Conservation (phyloP, 2,113 vertebrate genomes). For the Pachypanchax playfairii region DNA sequence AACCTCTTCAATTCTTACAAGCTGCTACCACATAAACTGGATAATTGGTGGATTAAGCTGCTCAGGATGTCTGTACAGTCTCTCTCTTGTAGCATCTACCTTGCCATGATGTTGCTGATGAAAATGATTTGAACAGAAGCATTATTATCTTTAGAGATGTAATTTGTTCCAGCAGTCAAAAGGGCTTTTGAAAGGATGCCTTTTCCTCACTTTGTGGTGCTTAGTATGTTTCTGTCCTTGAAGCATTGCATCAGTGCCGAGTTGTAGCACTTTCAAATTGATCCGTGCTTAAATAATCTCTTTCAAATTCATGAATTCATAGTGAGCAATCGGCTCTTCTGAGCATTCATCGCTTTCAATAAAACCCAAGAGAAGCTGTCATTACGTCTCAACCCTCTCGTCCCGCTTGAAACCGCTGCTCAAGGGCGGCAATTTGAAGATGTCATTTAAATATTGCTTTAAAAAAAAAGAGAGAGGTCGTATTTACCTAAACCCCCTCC, state of each 20-base stretch:
- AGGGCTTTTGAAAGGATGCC: slow-evolving; percentile 49
- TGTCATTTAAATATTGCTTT: slow-evolving; percentile 78
- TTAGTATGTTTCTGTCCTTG: slow-evolving; percentile 65
- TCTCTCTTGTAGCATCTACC: slow-evolving; percentile 35
- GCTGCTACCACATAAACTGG: slow-evolving; percentile 17
- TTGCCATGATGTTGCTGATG: slow-evolving; percentile 47
- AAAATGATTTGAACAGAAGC: slow-evolving; percentile 52
- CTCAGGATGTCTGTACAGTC: slow-evolving; percentile 31
- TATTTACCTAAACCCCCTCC: slow-evolving; percentile 70
- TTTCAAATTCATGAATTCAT: slow-evolving; percentile 80
- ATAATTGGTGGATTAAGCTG: slow-evolving; percentile 24
- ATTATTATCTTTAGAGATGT: slow-evolving; percentile 68
- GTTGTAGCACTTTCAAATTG: slow-evolving; percentile 70
- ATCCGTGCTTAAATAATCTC: slow-evolving; percentile 78
- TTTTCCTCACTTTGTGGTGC: slow-evolving; percentile 27
- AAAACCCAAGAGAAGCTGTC: slow-evolving; percentile 76
- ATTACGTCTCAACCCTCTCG: slow-evolving; percentile 73
- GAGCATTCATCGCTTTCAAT: slow-evolving; percentile 77
- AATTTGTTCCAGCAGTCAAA: slow-evolving; percentile 64
- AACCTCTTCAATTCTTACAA: slow-evolving; percentile 36
- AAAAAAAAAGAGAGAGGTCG: slow-evolving; percentile 75
- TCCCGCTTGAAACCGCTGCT: slow-evolving; percentile 67
- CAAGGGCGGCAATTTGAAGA: slow-evolving; percentile 78
- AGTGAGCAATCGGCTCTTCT: slow-evolving; percentile 62
- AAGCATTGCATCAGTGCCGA: slow-evolving; percentile 64